Evolutionary conservation across 2,797 vertebrate genomes (phyloP).

Genomic region (Caiman crocodilus): DNA sequence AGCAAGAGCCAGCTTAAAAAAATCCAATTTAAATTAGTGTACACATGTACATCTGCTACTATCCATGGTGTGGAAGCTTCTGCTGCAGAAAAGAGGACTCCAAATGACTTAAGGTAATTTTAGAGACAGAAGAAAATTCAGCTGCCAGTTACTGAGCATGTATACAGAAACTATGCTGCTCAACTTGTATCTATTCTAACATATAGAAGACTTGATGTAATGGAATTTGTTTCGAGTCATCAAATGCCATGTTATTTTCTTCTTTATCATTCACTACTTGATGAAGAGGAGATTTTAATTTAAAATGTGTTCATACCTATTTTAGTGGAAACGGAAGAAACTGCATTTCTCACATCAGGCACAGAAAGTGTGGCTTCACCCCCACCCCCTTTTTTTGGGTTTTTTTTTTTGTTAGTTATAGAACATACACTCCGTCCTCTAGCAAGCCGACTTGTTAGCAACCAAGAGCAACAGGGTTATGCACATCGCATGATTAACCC

Average conservation of each 20-base stretch:
- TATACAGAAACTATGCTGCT: background rate
- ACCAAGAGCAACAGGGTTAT: background rate
- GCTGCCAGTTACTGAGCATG: background rate
- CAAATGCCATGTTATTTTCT: background rate
- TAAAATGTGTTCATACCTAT: background rate
- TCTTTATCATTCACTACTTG: background rate
- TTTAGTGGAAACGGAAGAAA: background rate
- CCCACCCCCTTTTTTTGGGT: background rate
- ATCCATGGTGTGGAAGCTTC: fast-evolving
- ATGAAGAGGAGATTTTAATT: background rate
- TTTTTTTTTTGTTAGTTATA: background rate
- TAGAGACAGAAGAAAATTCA: fast-evolving
- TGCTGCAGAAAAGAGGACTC: fast-evolving
- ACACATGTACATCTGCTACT: background rate
- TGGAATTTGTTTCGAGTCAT: background rate
- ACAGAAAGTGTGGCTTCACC: background rate
- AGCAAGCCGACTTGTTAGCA: background rate
- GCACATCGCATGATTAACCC: background rate
- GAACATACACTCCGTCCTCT: background rate
- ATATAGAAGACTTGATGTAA: background rate
- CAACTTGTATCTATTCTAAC: background rate
- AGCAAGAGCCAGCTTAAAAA: background rate
- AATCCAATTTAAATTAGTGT: background rate
- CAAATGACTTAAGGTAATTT: background rate
- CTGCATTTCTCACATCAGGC: background rate